Conservation (phyloP, 2,113 vertebrate genomes). For the Mobula hypostoma region DNA sequence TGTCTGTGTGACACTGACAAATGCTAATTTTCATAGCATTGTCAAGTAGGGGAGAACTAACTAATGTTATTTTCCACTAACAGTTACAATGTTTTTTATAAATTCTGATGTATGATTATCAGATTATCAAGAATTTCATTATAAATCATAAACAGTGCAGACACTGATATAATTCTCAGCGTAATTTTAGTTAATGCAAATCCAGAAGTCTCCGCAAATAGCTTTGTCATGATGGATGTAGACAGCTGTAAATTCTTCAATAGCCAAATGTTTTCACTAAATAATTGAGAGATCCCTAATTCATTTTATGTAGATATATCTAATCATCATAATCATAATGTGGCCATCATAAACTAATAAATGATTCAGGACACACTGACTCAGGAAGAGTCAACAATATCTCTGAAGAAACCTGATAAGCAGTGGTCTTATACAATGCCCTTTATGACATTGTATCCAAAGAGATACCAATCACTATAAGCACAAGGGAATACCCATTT, state of each 20-base stretch:
- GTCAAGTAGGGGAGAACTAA: neutral
- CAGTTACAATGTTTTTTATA: neutral
- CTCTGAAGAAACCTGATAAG: neutral
- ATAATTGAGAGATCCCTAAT: neutral
- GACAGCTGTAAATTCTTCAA: constrained; percentile 6
- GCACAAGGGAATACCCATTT: neutral
- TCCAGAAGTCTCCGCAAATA: neutral
- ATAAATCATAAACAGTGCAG: no score
- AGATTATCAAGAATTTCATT: neutral
- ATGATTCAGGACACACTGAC: neutral
- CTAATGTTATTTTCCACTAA: neutral
- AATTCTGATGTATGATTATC: neutral
- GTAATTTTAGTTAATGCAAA: neutral
- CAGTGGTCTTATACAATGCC: neutral
- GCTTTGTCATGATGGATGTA: neutral
- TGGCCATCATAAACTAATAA: neutral
- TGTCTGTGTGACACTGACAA: neutral
- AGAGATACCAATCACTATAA: no score
- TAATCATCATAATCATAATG: neutral
- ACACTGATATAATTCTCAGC: neutral
- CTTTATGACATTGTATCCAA: neutral
- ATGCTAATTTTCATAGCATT: neutral
- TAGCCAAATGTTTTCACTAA: neutral
- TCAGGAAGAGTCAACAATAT: neutral
- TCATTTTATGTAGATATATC: neutral